Evolutionary conservation across 2,888 invertebrate genomes (phyloP).

Genomic region (Tillus elongatus): DNA sequence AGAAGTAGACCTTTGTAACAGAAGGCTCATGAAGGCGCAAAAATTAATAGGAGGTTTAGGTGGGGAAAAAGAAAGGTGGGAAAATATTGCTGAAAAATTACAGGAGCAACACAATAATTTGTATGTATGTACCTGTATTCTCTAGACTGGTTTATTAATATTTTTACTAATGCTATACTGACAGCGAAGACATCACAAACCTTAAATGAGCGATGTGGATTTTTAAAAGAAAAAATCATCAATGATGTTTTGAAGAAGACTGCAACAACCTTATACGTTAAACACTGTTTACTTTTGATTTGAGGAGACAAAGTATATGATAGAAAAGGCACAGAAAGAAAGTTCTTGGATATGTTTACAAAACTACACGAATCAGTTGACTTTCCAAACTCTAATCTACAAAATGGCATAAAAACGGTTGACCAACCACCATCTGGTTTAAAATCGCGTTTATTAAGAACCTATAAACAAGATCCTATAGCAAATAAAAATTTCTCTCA

Average conservation of each 20-base stretch:
- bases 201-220: slow-evolving; percentile 44
- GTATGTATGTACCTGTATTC: slow-evolving; percentile 63
- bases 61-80: slow-evolving; percentile 57
- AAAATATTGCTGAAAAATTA: slow-evolving; percentile 44
- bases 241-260: slow-evolving; percentile 50
- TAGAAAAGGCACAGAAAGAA: slow-evolving; percentile 43
- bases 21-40: slow-evolving; percentile 56
- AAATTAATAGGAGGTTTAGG: slow-evolving; percentile 58
- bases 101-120: slow-evolving; percentile 48
- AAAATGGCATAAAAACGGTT: slow-evolving; percentile 1
- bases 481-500: slow-evolving; percentile 47
- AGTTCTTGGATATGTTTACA: slow-evolving; percentile 58
- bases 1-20: slow-evolving; percentile 53
- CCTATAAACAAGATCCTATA: slow-evolving; percentile 50
- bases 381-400: slow-evolving; percentile 47
- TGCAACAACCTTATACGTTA: slow-evolving; percentile 50
- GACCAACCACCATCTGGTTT: too few relatives aligned
- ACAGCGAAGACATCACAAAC: slow-evolving; percentile 36
- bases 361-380: slow-evolving; percentile 49
- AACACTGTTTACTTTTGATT: slow-evolving; percentile 51
- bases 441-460: slow-evolving; percentile 48
- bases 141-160: slow-evolving; percentile 55
- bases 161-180: slow-evolving; percentile 51
- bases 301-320: slow-evolving; percentile 11
- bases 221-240: slow-evolving; percentile 50